phyloP scores from a whole-genome alignment of 2,797 vertebrate species.

The Parauchenoglanis ngamensis region DNA sequence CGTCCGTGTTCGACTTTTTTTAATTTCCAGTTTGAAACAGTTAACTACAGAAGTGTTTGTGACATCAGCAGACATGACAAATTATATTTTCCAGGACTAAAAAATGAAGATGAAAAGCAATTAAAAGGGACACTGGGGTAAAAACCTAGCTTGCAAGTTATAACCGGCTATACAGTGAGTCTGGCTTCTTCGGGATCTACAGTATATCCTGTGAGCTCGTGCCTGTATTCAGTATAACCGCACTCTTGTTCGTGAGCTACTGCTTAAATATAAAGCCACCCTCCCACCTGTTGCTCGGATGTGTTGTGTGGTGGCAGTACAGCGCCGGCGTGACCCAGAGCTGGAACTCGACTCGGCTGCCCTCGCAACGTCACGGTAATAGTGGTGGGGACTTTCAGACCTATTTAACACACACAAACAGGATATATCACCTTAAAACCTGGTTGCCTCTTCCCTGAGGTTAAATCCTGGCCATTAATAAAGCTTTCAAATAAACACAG shows the following conservation, averaged over 20 bases:
- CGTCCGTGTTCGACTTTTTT: not conserved
- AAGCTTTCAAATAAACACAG: not conserved
- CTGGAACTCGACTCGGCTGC: constrained; percentile 78
- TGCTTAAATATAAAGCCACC: not conserved
- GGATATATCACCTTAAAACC: not conserved
- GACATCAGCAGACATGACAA: not conserved
- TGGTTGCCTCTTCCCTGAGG: not conserved
- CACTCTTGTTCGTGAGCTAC: not conserved
- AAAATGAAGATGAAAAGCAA: not conserved
- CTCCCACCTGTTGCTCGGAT: constrained; percentile 71
- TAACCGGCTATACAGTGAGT: not conserved
- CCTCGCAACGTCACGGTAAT: constrained; percentile 90
- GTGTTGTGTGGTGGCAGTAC: constrained; percentile 65
- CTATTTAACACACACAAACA: constrained; percentile 72
- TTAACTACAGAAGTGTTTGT: not conserved
- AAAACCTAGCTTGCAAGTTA: no score
- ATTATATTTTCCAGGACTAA: not conserved
- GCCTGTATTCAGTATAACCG: not conserved
- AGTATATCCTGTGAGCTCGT: not conserved
- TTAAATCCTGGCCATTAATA: not conserved
- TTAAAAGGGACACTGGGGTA: no score
- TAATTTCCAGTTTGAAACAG: not conserved
- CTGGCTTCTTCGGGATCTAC: not conserved
- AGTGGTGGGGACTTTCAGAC: constrained; percentile 89
- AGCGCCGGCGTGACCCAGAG: constrained; percentile 77